Evolutionary conservation across 1,140 invertebrate genomes (phyloP), one percentile per base, ranked within the genome.

Genomic region (Eupristina koningsbergeri): DNA sequence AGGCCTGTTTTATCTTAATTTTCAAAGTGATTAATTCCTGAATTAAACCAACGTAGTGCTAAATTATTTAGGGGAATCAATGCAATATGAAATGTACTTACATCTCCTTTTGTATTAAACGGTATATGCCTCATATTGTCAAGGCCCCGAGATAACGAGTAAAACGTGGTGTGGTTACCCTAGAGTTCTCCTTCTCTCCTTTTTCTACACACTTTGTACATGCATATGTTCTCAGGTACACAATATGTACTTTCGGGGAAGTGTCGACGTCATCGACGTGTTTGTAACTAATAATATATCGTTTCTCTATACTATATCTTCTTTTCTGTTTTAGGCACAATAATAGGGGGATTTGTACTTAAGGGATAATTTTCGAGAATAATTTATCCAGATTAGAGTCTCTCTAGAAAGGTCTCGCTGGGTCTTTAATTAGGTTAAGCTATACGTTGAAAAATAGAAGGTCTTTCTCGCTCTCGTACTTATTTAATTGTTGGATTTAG

Each of bases 61-160:
- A 41, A 71, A 71, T 41, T 36, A 41, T 41, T 71, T 41, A 39
- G 9, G 9, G 22, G 8, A 3, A 36, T 41, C 36, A 9, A 41
- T 26, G 26, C 7, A 41, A 71, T 36, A 11, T 11, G 36, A 36
- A 71, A 41, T 41, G 36, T n/a, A n/a, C 26, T 26, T 31, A 22
- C n/a, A 7, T 71, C 19, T 71, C 67, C 67, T 36, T 39, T 71
- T 41, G 67, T 41, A 9, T n/a, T 71, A 41, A 71, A 71, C 67
- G 67, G 67, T 71, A 71, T n/a, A 41, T 13, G 36, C 22, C 6
- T 67, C 34, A 7, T 71, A 71, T 71, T 71, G 67, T 41, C 34
- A 39, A 22, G 67, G 22, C 11, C 67, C 67, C 31, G 41, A 71
- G 67, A 26, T 36, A 64, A 34, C 61, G 29, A 64, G 61, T 64